A percentile compares a stretch with the other conserved stretches of the same genome.
Conservation (phyloP, 2,797 vertebrate species). For the Sylvia borin region DNA sequence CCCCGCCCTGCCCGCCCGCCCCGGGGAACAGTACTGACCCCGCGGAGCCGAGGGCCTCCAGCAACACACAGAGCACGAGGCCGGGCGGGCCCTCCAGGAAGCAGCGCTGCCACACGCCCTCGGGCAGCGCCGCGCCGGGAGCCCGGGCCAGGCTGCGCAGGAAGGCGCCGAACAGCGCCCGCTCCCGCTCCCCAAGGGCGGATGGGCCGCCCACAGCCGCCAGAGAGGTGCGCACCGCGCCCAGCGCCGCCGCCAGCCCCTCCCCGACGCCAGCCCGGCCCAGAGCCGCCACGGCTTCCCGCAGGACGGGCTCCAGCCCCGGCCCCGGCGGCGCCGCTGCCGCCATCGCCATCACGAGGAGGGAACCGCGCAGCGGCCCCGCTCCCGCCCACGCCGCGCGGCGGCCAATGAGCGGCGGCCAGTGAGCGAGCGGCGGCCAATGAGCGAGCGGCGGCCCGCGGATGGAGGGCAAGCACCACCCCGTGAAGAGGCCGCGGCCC, state of each 20-base stretch:
- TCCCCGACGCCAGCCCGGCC: not conserved
- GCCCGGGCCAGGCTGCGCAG: not conserved
- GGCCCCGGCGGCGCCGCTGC: fast-evolving
- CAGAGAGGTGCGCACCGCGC: not conserved
- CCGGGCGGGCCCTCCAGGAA: not conserved
- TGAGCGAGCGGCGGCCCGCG: too few relatives aligned
- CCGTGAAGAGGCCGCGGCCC: too few relatives aligned
- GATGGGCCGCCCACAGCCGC: not conserved
- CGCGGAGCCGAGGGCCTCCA: not conserved
- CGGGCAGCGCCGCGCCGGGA: not conserved
- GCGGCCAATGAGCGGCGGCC: not conserved
- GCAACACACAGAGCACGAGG: not conserved
- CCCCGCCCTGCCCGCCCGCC: not conserved
- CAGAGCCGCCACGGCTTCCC: not conserved
- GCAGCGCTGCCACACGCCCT: not conserved
- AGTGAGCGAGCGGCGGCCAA: not conserved
- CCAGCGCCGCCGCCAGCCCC: not conserved
- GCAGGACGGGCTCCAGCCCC: not conserved
- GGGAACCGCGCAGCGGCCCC: fast-evolving
- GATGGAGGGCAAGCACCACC: not conserved
- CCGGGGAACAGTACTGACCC: not conserved
- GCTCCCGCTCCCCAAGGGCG: not conserved
- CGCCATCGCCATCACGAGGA: not conserved
- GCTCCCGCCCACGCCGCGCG: fast-evolving
- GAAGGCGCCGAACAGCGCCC: not conserved